These are phyloP conservation scores for Colletes collaris DNA, from an alignment of 2,888 invertebrate genomes.

Conservation along the genomic window DNA sequence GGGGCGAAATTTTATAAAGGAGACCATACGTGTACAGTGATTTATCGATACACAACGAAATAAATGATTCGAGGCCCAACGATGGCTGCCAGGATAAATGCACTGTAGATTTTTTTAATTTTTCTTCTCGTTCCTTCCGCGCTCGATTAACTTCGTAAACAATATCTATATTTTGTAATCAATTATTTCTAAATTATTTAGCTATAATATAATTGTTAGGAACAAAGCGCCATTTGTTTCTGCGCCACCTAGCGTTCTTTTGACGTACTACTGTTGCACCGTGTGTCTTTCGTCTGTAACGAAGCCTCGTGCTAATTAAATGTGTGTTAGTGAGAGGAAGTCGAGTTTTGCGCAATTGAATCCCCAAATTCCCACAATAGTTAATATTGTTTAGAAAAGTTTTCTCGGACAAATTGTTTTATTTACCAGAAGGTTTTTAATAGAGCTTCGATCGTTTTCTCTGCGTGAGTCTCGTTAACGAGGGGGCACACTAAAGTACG, in stretches of 20 bases:
- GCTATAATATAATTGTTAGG: background rate
- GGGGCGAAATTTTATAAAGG: conserved; percentile 31
- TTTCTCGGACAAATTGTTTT: no score
- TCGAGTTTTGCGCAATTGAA: no score
- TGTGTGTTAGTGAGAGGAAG: no score
- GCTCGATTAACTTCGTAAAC: no score
- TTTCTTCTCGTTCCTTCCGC: no score
- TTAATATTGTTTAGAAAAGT: no score
- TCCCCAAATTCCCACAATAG: no score
- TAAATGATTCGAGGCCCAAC: conserved; percentile 33
- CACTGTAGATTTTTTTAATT: background rate
- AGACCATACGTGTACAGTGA: conserved; percentile 23
- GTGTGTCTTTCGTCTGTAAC: no score
- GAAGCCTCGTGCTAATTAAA: no score
- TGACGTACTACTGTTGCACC: no score
- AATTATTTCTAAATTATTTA: background rate
- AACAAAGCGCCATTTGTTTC: no score
- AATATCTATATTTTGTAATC: background rate
- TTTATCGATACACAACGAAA: conserved; percentile 37
- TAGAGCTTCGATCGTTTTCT: conserved; percentile 9
- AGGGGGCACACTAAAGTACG: conserved; percentile 24
- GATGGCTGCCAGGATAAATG: background rate
- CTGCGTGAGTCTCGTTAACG: conserved; percentile 39
- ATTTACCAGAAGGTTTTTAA: conserved; percentile 20
- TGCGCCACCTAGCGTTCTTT: no score